These are phyloP conservation scores for Calidris pygmaea DNA, from an alignment of 2,113 vertebrate genomes.

Conservation along the genomic window DNA sequence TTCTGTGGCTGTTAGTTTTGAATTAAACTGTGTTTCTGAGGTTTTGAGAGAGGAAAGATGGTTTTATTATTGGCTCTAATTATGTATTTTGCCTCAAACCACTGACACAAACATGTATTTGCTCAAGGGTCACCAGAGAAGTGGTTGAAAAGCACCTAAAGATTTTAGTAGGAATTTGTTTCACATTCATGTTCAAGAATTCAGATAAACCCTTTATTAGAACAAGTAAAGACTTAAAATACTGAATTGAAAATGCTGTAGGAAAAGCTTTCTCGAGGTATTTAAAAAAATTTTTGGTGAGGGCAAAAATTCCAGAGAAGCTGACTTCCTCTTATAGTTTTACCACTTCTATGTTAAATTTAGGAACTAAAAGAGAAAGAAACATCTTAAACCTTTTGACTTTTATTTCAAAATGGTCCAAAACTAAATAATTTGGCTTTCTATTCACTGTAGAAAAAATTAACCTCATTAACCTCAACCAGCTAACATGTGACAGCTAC, in stretches of 20 bases:
- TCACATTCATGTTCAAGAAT: neutral
- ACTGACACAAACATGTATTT: slow-evolving; percentile 7
- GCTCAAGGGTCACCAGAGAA: slow-evolving; percentile 7
- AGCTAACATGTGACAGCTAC: neutral
- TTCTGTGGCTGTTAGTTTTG: neutral
- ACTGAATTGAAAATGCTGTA: neutral
- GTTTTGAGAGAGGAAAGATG: neutral
- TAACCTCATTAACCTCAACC: neutral
- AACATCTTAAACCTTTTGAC: neutral
- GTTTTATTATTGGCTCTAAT: slow-evolving; percentile 19
- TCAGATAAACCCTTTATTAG: neutral
- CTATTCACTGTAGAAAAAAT: neutral
- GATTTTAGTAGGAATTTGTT: neutral
- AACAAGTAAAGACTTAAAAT: neutral
- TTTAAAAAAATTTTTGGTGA: neutral
- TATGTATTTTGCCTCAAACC: neutral
- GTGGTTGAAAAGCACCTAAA: neutral
- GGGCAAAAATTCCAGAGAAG: neutral
- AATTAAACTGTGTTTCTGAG: slow-evolving; percentile 22
- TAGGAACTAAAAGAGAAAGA: neutral
- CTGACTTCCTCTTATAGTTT: neutral
- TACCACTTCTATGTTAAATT: neutral
- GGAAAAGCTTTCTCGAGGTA: neutral
- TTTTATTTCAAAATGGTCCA: neutral
- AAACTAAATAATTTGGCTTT: neutral